Conservation (phyloP, 2,888 invertebrate species). For the Epistrophe eligans region DNA sequence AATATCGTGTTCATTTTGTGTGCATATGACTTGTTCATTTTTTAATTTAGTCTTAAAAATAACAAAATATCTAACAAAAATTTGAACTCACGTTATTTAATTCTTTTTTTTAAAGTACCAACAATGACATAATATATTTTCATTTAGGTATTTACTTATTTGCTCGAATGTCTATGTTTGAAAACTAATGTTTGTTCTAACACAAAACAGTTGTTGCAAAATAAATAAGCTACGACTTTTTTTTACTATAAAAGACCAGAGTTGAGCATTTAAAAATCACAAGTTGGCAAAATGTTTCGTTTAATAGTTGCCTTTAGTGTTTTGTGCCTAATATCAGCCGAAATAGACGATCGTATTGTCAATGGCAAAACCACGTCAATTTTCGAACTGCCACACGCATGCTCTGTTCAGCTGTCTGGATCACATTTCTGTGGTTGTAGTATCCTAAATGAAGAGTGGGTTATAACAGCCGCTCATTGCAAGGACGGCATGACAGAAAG, state of each 20-base stretch:
- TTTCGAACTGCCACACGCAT: neutral
- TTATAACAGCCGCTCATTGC: neutral
- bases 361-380: neutral
- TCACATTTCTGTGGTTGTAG: neutral
- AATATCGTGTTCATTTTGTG: too few species aligned
- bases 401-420: neutral
- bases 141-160: too few species aligned
- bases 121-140: too few species aligned
- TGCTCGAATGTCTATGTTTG: neutral
- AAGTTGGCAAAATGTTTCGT: constrained; percentile 4
- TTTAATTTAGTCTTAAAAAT: too few species aligned
- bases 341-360: neutral
- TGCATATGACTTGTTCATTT: too few species aligned
- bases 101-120: too few species aligned
- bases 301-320: constrained; percentile 1
- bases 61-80: too few species aligned
- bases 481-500: neutral
- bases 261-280: neutral
- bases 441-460: neutral
- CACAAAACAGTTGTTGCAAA: neutral
- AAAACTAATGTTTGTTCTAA: neutral
- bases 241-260: neutral
- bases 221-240: too few species aligned
- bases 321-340: neutral
- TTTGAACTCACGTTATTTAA: too few species aligned